A percentile compares a stretch with the other conserved stretches of the same genome.
phyloP scores from a whole-genome alignment of 2,888 invertebrate species.

The Psococerastis gibbosa region DNA sequence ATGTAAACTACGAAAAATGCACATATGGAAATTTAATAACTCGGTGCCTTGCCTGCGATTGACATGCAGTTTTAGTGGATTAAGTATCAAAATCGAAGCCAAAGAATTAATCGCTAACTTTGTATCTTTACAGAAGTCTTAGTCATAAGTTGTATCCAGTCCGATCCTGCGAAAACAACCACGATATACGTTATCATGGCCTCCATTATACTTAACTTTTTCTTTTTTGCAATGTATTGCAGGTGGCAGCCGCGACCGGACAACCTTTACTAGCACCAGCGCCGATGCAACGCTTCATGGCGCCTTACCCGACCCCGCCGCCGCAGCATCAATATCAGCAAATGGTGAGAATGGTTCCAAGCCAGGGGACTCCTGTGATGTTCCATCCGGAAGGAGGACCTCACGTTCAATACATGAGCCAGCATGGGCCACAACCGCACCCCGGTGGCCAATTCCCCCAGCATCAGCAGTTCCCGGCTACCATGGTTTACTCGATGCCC shows the following conservation, averaged over 20 bases:
- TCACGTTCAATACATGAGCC: slow-evolving; percentile 33
- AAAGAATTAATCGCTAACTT: no score
- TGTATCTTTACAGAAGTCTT: no score
- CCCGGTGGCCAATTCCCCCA: slow-evolving; percentile 11
- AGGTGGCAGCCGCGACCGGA: slow-evolving; percentile 51
- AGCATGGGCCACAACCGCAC: slow-evolving; percentile 18
- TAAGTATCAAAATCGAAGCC: no score
- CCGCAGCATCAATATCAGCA: slow-evolving; percentile 28
- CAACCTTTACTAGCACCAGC: slow-evolving; percentile 69
- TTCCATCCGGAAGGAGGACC: slow-evolving; percentile 20
- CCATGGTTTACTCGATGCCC: slow-evolving; percentile 4
- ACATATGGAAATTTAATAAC: no score
- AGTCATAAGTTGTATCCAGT: no score
- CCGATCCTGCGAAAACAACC: no score
- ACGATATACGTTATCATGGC: no score
- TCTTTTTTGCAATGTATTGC: slow-evolving; percentile 33
- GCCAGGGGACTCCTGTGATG: slow-evolving; percentile 22
- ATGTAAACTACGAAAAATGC: no score
- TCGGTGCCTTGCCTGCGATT: no score
- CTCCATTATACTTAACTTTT: no score
- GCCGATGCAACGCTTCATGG: slow-evolving; percentile 37
- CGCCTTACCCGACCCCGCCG: slow-evolving; percentile 22
- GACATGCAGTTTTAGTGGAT: no score
- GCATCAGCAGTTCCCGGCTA: slow-evolving; percentile 12
- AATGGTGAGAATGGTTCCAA: slow-evolving; percentile 39